A percentile compares a stretch with the other conserved stretches of the same genome.
Conservation (phyloP, 2,113 vertebrate species). For the Balaenoptera acutorostrata region DNA sequence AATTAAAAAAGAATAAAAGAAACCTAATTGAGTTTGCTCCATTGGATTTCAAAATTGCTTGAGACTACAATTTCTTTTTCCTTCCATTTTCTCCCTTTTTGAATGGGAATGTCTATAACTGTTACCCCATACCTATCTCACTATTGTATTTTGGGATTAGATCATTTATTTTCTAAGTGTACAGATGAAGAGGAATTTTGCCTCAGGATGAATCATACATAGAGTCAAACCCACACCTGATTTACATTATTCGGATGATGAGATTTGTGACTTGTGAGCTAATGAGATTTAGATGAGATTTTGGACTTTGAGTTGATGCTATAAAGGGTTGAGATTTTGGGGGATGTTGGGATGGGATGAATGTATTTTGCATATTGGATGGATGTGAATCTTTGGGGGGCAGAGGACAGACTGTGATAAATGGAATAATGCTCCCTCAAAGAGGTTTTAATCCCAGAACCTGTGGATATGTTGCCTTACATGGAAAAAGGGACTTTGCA, state of each 20-base stretch:
- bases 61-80: not conserved
- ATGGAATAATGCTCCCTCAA: not conserved
- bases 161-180: not conserved
- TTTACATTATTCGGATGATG: not conserved
- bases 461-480: not conserved
- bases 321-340: not conserved
- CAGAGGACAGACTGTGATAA: not conserved
- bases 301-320: not conserved
- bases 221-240: not conserved
- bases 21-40: not conserved
- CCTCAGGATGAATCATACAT: not conserved
- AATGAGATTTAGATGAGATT: not conserved
- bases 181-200: not conserved
- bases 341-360: not conserved
- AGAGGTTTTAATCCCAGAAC: not conserved
- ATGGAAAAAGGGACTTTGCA: not conserved
- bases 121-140: too few species aligned
- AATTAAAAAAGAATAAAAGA: too few species aligned
- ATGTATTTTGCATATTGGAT: not conserved
- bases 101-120: not conserved
- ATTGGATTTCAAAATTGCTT: not conserved
- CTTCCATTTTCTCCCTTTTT: not conserved
- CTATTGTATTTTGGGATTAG: not conserved
- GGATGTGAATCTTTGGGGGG: not conserved
- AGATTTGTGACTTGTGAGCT: not conserved